A percentile compares a stretch with the other conserved stretches of the same genome.
Conservation (phyloP, 2,113 vertebrate species). For the Apteryx mantelli region DNA sequence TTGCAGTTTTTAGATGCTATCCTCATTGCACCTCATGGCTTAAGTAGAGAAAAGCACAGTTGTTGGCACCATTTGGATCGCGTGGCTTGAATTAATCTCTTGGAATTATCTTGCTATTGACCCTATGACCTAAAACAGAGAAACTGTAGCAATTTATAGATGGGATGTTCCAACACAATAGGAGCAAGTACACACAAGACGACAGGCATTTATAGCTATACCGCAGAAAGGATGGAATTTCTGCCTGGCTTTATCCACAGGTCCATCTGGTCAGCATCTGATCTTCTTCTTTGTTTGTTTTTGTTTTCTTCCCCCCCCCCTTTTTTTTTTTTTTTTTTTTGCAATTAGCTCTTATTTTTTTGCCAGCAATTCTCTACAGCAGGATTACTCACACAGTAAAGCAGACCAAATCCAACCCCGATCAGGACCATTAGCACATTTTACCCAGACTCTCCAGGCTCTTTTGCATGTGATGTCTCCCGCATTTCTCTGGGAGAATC, state of each 20-base stretch:
- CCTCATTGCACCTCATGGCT: background rate
- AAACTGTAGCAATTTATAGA: background rate
- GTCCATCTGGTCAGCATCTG: background rate
- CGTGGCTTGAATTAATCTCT: constrained; percentile 5
- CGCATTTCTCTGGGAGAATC: background rate
- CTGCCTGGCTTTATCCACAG: background rate
- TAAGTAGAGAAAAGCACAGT: constrained; percentile 1
- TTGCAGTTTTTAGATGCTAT: background rate
- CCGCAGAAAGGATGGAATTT: background rate
- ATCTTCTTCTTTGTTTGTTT: background rate
- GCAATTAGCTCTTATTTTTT: background rate
- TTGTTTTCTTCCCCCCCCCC: too few relatives aligned
- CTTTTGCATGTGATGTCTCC: background rate
- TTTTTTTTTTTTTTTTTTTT: background rate
- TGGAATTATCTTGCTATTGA: constrained; percentile 22
- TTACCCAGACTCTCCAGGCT: background rate
- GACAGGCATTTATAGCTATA: background rate
- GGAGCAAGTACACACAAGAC: background rate
- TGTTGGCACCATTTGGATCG: background rate
- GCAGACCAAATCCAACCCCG: background rate
- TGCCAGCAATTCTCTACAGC: background rate
- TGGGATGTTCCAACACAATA: background rate
- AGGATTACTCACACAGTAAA: background rate
- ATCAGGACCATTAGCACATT: background rate
- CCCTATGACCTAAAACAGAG: background rate